Conservation (phyloP, 2,888 invertebrate genomes). For the Hemithea aestivaria region DNA sequence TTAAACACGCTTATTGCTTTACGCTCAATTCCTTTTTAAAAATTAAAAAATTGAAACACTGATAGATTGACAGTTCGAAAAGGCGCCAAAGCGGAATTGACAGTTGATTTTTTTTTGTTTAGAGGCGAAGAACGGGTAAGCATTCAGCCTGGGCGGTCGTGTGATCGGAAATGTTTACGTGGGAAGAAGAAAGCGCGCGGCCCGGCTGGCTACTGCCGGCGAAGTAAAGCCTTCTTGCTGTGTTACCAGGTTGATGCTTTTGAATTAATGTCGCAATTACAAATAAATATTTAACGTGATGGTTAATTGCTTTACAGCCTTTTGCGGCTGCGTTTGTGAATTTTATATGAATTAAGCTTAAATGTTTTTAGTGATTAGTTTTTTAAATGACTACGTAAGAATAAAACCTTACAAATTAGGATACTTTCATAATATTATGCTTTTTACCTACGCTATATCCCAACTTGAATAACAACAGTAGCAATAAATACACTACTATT, state of each 20-base stretch:
- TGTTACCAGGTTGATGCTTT: slow-evolving; percentile 6
- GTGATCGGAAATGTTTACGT: slow-evolving; percentile 61
- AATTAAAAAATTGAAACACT: slow-evolving; percentile 39
- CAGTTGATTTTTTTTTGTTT: slow-evolving; percentile 34
- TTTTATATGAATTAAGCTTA: no score
- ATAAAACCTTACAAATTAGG: no score
- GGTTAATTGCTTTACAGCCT: no score
- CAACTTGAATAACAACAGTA: no score
- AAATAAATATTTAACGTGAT: no score
- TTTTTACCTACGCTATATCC: no score
- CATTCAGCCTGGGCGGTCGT: slow-evolving; percentile 69
- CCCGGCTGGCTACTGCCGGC: slow-evolving; percentile 76
- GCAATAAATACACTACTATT: no score
- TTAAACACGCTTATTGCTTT: slow-evolving; percentile 66
- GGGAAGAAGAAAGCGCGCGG: slow-evolving; percentile 59
- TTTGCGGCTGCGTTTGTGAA: no score
- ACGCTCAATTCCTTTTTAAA: slow-evolving; percentile 48
- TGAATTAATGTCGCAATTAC: neutral
- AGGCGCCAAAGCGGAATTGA: slow-evolving; percentile 52
- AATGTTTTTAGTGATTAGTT: no score
- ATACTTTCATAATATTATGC: no score
- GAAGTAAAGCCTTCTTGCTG: slow-evolving; percentile 46
- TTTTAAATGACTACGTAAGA: no score
- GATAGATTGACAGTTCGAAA: slow-evolving; percentile 41
- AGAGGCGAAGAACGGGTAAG: slow-evolving; percentile 35